These are phyloP conservation scores for Podargus strigoides DNA, from an alignment of 2,797 vertebrate genomes.

Conservation along the genomic window DNA sequence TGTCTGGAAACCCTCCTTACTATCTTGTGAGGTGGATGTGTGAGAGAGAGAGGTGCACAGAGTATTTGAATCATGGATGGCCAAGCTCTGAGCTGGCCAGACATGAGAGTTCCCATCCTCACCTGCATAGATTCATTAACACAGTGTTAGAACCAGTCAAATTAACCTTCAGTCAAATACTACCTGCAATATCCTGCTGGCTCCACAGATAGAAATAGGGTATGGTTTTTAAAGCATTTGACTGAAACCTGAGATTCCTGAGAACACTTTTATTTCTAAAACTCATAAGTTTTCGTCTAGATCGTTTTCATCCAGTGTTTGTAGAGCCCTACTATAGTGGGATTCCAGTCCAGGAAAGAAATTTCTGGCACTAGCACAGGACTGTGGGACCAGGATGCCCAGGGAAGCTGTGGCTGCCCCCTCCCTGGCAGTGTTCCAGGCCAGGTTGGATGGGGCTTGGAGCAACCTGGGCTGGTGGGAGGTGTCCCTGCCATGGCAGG, in stretches of 20 bases:
- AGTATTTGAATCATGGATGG: rapidly evolving
- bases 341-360: neutral
- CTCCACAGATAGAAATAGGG: neutral
- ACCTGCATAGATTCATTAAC: neutral
- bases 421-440: too few relatives aligned
- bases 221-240: neutral
- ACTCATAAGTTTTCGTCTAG: neutral
- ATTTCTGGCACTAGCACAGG: neutral
- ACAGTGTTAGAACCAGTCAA: neutral
- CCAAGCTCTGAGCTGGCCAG: neutral
- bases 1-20: neutral
- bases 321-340: neutral
- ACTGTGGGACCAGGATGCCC: too few relatives aligned
- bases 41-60: neutral
- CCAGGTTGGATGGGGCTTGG: too few relatives aligned
- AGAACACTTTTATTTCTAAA: neutral
- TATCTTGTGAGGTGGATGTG: neutral
- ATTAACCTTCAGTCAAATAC: neutral
- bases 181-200: neutral
- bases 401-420: too few relatives aligned
- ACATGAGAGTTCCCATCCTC: neutral
- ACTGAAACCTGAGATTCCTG: neutral
- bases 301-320: neutral
- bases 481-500: too few relatives aligned
- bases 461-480: too few relatives aligned